Evolutionary conservation across 2,113 vertebrate genomes (phyloP).

Genomic region (Holacanthus passer): DNA sequence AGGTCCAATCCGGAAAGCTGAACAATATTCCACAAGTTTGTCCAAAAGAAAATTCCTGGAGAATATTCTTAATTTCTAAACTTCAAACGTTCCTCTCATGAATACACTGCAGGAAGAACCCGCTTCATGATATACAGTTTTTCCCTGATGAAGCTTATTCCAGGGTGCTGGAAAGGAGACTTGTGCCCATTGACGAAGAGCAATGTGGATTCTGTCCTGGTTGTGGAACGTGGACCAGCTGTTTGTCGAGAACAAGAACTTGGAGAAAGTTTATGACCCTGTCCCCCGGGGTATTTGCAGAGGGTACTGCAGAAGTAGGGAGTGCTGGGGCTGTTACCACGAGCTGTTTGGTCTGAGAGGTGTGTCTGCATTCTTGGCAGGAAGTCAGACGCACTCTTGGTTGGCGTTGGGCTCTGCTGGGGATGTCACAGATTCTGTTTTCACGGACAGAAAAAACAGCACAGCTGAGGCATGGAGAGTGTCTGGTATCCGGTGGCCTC

Average conservation of each 20-base stretch:
- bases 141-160: background rate
- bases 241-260: background rate
- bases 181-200: background rate
- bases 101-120: background rate
- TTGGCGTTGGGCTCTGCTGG: background rate
- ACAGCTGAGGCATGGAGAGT: background rate
- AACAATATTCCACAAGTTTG: background rate
- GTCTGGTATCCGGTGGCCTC: background rate
- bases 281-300: background rate
- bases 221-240: background rate
- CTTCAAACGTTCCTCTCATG: background rate
- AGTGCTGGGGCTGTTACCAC: background rate
- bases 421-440: background rate
- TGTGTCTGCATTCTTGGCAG: constrained; percentile 4
- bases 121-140: background rate
- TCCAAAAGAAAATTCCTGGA: background rate
- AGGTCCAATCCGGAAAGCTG: constrained; percentile 1
- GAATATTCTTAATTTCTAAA: background rate
- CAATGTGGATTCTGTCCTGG: background rate
- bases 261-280: background rate
- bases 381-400: background rate
- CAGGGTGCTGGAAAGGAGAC: background rate
- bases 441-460: background rate
- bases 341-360: background rate
- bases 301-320: background rate